These are phyloP conservation scores for Mus pahari DNA, from an alignment of 2,113 vertebrate genomes.

Conservation along the genomic window DNA sequence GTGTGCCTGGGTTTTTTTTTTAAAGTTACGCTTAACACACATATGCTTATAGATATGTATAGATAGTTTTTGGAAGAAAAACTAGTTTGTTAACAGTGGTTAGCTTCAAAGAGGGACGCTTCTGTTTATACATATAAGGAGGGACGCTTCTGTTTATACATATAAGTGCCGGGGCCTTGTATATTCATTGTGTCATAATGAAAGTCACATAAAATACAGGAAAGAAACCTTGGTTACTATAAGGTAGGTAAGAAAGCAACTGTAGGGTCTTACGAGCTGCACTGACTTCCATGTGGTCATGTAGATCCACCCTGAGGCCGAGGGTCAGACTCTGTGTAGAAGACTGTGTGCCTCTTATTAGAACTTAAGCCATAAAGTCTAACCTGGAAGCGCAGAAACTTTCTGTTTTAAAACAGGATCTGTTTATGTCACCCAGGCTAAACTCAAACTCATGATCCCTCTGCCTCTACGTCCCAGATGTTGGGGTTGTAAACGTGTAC, in stretches of 20 bases:
- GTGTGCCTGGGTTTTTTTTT: neutral
- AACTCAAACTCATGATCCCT: neutral
- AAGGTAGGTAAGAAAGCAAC: neutral
- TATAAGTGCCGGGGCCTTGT: neutral
- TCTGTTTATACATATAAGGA: neutral
- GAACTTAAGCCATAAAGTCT: neutral
- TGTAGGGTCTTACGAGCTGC: neutral
- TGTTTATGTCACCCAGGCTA: neutral
- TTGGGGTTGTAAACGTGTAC: too few relatives aligned
- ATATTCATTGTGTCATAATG: neutral
- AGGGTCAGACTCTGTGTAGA: neutral
- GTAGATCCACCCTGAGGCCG: neutral
- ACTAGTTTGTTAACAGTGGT: constrained; percentile 33
- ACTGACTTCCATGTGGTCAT: neutral
- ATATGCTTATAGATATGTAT: neutral
- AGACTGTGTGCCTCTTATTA: neutral
- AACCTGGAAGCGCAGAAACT: neutral
- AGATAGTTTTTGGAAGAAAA: neutral
- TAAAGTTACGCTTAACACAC: neutral
- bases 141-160: neutral
- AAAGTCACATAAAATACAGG: constrained; percentile 3
- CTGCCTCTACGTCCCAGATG: too few relatives aligned
- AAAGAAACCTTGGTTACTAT: neutral
- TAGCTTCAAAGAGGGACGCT: neutral
- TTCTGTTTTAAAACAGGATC: neutral